Evolutionary conservation across 2,113 vertebrate species (phyloP).

Genomic region (Girardinichthys multiradiatus): DNA sequence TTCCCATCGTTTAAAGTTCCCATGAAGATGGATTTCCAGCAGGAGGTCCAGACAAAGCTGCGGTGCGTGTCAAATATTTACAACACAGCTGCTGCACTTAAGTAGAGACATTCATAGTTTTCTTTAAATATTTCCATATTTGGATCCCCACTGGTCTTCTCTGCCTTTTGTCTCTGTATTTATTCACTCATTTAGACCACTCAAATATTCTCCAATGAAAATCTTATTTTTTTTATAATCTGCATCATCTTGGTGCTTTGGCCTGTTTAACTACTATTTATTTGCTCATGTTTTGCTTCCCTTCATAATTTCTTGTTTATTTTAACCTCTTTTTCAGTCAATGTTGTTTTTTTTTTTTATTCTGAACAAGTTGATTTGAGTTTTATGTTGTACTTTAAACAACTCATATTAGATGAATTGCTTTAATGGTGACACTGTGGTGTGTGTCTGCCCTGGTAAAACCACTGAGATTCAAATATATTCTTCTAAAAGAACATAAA

Average conservation of each 20-base stretch:
- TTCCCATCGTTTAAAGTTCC: background rate
- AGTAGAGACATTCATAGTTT: constrained; percentile 5
- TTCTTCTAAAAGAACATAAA: too few relatives aligned
- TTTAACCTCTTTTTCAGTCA: too few relatives aligned
- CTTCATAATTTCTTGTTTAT: too few relatives aligned
- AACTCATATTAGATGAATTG: too few relatives aligned
- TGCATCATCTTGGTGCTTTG: background rate
- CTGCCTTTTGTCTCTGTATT: background rate
- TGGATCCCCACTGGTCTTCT: background rate
- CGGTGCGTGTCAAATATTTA: background rate
- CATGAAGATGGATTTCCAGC: constrained; percentile 2
- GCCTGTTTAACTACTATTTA: background rate
- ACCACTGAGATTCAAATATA: too few relatives aligned
- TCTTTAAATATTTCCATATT: constrained; percentile 26
- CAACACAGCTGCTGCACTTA: background rate
- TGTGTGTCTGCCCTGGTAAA: too few relatives aligned
- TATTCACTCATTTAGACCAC: background rate
- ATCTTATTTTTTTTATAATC: background rate
- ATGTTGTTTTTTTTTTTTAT: too few relatives aligned
- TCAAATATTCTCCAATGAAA: background rate
- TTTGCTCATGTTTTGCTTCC: too few relatives aligned
- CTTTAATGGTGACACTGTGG: too few relatives aligned
- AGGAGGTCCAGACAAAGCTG: background rate
- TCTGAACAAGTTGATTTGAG: too few relatives aligned
- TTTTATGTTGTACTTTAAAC: too few relatives aligned